Conservation (phyloP, 2,113 vertebrate genomes). For the Nettapus auritus region DNA sequence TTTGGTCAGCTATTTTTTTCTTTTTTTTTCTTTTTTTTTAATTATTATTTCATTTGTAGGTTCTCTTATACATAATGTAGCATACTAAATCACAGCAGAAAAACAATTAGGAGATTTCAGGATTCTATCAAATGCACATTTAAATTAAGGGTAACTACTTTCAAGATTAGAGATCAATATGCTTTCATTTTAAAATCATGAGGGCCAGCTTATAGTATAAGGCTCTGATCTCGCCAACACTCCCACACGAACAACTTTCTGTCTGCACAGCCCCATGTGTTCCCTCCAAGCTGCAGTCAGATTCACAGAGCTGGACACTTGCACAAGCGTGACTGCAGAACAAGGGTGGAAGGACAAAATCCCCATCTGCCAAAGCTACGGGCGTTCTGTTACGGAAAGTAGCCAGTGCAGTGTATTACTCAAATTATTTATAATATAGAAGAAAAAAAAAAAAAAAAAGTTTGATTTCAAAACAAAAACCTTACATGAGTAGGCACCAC, state of each 20-base stretch:
- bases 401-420: not conserved
- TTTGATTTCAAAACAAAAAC: not conserved
- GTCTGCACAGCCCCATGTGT: not conserved
- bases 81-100: not conserved
- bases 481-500: not conserved
- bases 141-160: not conserved
- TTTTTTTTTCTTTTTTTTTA: not conserved
- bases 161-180: not conserved
- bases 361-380: fast-evolving
- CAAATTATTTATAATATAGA: not conserved
- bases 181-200: not conserved
- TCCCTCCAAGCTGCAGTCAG: not conserved
- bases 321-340: not conserved
- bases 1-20: not conserved
- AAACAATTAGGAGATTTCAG: not conserved
- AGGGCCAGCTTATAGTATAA: not conserved
- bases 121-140: not conserved
- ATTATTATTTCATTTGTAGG: not conserved
- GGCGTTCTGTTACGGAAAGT: not conserved
- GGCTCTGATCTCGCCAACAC: not conserved
- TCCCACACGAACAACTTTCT: not conserved
- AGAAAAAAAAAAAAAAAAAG: not conserved
- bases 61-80: not conserved
- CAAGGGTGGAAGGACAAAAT: not conserved
- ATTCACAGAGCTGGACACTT: not conserved